Conservation (phyloP, 2,797 vertebrate species). For the Amblyopsis hoosieri region DNA sequence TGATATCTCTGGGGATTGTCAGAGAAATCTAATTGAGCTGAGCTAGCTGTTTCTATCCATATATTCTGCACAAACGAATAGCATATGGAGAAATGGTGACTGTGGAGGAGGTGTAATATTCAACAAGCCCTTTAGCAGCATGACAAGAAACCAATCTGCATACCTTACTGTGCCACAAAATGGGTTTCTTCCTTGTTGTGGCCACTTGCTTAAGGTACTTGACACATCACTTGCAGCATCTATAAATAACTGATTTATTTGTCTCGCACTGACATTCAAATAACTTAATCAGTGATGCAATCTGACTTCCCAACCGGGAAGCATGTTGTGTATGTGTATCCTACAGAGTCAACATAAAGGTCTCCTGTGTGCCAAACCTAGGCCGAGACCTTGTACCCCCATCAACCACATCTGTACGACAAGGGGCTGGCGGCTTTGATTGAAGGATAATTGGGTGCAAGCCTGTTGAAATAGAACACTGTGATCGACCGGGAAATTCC, state of each 20-base stretch:
- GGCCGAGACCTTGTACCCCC: constrained; percentile 54
- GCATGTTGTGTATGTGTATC: constrained; percentile 22
- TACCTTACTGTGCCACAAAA: constrained; percentile 29
- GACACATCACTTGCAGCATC: constrained; percentile 3
- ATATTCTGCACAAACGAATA: constrained; percentile 38
- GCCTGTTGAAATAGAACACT: constrained; percentile 69
- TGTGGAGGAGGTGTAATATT: constrained; percentile 21
- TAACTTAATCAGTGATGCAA: constrained; percentile 34
- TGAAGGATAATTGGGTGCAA: constrained; percentile 72
- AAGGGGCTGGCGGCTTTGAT: constrained; percentile 51
- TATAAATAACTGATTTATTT: constrained; percentile 5
- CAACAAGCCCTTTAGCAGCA: constrained; percentile 38
- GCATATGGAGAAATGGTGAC: constrained; percentile 24
- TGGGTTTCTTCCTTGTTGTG: constrained; percentile 3
- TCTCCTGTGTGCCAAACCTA: constrained; percentile 33
- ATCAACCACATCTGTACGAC: constrained; percentile 66
- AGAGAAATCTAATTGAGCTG: constrained; percentile 34
- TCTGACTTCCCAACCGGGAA: constrained; percentile 42
- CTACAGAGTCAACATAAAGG: constrained; percentile 3
- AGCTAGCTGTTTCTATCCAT: constrained; percentile 21
- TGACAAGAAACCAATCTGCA: constrained; percentile 31
- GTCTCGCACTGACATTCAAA: constrained; percentile 2
- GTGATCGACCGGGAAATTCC: constrained; percentile 66
- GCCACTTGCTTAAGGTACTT: constrained; percentile 25
- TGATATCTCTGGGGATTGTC: constrained; percentile 36